Conservation (phyloP, 2,113 vertebrate genomes). For the Grallaria varia region DNA sequence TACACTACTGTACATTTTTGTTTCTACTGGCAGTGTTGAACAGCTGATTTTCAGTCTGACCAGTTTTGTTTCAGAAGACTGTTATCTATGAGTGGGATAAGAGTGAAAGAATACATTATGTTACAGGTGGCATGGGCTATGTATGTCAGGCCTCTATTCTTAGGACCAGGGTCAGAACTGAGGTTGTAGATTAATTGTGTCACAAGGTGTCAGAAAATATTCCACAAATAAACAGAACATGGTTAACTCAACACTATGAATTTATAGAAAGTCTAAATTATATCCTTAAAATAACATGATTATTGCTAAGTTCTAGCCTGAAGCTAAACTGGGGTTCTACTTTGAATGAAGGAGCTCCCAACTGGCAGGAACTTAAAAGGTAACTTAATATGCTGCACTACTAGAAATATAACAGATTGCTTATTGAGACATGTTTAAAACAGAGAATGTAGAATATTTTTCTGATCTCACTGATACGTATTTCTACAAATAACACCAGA, state of each 20-base stretch:
- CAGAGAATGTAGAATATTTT: conserved; percentile 72
- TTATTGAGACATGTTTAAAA: conserved; percentile 69
- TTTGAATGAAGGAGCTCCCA: conserved; percentile 66
- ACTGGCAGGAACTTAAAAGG: conserved; percentile 81
- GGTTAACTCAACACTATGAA: conserved; percentile 73
- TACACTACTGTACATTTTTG: neutral
- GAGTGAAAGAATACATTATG: conserved; percentile 42
- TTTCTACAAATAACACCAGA: conserved; percentile 71
- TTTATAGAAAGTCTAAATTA: conserved; percentile 76
- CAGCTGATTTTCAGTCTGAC: neutral
- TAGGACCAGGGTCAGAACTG: conserved; percentile 48
- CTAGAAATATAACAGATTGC: conserved; percentile 81
- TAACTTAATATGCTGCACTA: conserved; percentile 69
- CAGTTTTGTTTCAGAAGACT: conserved; percentile 16
- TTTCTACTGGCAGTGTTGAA: conserved; percentile 19
- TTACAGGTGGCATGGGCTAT: conserved; percentile 23
- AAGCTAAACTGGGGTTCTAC: conserved; percentile 69
- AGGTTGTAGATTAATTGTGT: conserved; percentile 74
- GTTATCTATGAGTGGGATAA: neutral
- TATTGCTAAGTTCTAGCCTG: conserved; percentile 61
- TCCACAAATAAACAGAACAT: conserved; percentile 81
- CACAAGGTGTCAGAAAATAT: conserved; percentile 85
- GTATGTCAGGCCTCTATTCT: conserved; percentile 55
- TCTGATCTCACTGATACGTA: conserved; percentile 75
- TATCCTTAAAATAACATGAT: conserved; percentile 77